Evolutionary conservation across 2,113 vertebrate species (phyloP).

Genomic region (Siniperca chuatsi): DNA sequence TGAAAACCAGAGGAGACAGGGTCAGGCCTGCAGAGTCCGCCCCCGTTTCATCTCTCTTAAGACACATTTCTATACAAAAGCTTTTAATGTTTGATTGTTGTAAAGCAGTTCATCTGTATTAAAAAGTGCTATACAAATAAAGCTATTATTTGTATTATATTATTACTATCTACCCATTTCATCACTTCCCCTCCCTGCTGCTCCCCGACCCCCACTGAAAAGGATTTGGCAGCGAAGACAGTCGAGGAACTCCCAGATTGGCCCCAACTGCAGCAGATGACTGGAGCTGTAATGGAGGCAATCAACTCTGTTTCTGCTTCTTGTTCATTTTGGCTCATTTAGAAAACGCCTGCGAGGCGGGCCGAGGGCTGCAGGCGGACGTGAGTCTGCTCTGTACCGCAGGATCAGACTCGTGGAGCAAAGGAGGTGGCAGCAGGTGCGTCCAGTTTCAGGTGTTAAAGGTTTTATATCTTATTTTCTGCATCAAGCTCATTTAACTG

Average conservation of each 20-base stretch:
- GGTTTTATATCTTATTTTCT: background rate
- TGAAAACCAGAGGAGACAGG: too few relatives aligned
- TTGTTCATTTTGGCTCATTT: background rate
- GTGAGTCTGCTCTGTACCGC: background rate
- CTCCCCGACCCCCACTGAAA: background rate
- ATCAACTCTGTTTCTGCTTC: background rate
- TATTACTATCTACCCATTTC: background rate
- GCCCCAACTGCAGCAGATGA: conserved; percentile 7
- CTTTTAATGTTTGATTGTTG: too few relatives aligned
- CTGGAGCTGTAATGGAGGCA: conserved; percentile 8
- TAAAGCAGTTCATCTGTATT: too few relatives aligned
- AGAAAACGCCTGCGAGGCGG: background rate
- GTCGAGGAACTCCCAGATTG: conserved; percentile 7
- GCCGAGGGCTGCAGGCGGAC: background rate
- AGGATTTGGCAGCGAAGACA: background rate
- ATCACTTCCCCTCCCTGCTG: background rate
- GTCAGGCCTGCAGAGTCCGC: too few relatives aligned
- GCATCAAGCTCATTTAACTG: too few relatives aligned
- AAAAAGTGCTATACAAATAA: too few relatives aligned
- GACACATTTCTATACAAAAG: too few relatives aligned
- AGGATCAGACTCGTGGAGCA: background rate
- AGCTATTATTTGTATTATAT: too few relatives aligned
- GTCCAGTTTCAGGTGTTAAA: background rate
- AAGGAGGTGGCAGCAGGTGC: background rate
- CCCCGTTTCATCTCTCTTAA: too few relatives aligned